These are phyloP conservation scores for Halictus quadricinctus DNA, from an alignment of 2,888 invertebrate species.

Conservation along the genomic window DNA sequence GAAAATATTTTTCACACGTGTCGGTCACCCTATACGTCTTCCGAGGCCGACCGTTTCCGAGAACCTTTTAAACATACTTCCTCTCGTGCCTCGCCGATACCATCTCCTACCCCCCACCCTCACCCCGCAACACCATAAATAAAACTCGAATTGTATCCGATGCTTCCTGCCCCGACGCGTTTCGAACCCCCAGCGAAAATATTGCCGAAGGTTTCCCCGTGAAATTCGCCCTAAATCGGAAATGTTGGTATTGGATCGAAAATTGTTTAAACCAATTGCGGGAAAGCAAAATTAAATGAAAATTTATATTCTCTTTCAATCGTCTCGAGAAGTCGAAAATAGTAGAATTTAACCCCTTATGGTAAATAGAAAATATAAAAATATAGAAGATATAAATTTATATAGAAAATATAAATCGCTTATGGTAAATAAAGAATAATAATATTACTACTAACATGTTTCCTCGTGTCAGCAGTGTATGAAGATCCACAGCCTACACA, in stretches of 20 bases:
- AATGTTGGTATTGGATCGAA: not conserved
- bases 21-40: not conserved
- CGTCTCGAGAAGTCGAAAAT: too few relatives aligned
- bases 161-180: not conserved
- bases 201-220: not conserved
- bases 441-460: too few relatives aligned
- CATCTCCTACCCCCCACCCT: too few relatives aligned
- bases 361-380: too few relatives aligned
- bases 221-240: not conserved
- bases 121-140: not conserved
- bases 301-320: too few relatives aligned
- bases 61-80: not conserved
- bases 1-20: slow-evolving; percentile 29
- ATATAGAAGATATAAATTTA: too few relatives aligned
- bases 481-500: not conserved
- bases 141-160: slow-evolving; percentile 2
- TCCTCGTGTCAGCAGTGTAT: too few relatives aligned
- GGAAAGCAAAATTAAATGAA: too few relatives aligned
- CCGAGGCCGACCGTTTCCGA: not conserved
- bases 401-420: too few relatives aligned
- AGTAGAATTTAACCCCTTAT: too few relatives aligned
- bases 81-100: not conserved
- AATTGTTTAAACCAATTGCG: too few relatives aligned
- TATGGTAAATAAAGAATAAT: too few relatives aligned
- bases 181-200: not conserved